Evolutionary conservation across 2,113 vertebrate species (phyloP), one percentile per base, ranked within the genome.

Genomic region (Indicator maculatus): DNA sequence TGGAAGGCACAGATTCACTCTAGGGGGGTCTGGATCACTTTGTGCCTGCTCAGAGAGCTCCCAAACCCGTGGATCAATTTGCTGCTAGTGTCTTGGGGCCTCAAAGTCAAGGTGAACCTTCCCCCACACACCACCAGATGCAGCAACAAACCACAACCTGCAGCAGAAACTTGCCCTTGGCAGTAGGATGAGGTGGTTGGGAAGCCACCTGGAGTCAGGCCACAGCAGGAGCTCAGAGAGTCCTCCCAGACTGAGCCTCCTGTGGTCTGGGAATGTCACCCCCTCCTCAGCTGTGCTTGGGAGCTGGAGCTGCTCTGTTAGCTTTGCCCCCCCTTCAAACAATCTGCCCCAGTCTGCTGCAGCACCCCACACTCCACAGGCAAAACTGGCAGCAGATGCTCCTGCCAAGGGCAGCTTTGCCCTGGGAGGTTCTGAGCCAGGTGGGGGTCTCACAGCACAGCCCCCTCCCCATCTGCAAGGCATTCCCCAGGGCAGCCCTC

Each of bases 301-400:
- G 36, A 86, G 45, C 64, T 65, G 50, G 55, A 91, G 53, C 63
- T 15, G 31, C 38, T 56, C 28, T 4, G 23, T 44, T 36, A 5
- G 50, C 36, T 83, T 47, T 23, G 2, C 16, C 8, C 17, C 17
- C 4, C 2, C 15, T 63, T 65, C 74, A 90, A 89, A 50, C 87
- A 36, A 26, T 33, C 55, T 73, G 39, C 41, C 60, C 30, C 61
- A 72, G 28, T 61, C 65, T 56, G 53, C 77, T 28, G 21, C 36
- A 64, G 47, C 28, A 0, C 11, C 41, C 36, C 41, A 11, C 0
- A 0, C 71, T 50, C 74, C 4, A 3, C 14, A 74, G 65, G 74
- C 81, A 63, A 30, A 60, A 27, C 2, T 14, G 61, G 4, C 27
- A 6, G 36, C 5, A 60, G 44, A 15, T 58, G 56, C 50, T 77